Evolutionary conservation across 2,113 vertebrate genomes (phyloP).

Genomic region (Apodemus speciosus): DNA sequence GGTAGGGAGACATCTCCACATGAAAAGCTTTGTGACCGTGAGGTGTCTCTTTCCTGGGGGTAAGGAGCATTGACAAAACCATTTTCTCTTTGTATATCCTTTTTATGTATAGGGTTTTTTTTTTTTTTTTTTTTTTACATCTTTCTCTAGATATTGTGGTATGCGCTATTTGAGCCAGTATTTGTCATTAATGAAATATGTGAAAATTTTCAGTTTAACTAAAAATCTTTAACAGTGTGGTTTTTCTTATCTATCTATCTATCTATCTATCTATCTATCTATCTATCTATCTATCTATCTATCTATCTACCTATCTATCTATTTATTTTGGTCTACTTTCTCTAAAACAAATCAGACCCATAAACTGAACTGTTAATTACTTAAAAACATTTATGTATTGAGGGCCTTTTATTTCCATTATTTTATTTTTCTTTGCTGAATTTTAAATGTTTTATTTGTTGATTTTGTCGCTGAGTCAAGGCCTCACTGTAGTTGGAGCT

Average conservation of each 20-base stretch:
- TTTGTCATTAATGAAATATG: not conserved
- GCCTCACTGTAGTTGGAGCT: not conserved
- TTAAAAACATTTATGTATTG: not conserved
- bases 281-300: too few relatives aligned
- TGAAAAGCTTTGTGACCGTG: not conserved
- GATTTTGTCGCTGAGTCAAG: not conserved
- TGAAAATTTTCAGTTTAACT: conserved; percentile 29
- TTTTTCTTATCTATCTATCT: not conserved
- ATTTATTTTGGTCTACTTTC: not conserved
- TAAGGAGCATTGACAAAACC: not conserved
- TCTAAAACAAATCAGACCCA: not conserved
- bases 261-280: too few relatives aligned
- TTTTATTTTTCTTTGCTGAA: not conserved
- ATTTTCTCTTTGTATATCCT: not conserved
- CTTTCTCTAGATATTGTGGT: not conserved
- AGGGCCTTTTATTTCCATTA: not conserved
- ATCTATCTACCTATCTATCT: too few relatives aligned
- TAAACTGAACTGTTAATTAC: not conserved
- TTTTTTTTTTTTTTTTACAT: too few relatives aligned
- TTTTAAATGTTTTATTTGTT: not conserved
- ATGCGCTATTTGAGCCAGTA: not conserved
- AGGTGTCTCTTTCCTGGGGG: not conserved
- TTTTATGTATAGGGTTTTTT: not conserved
- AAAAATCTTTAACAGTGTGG: not conserved
- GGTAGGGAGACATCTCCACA: not conserved